Conservation (phyloP, 2,888 invertebrate species). For the Ectropis crepuscularia region DNA sequence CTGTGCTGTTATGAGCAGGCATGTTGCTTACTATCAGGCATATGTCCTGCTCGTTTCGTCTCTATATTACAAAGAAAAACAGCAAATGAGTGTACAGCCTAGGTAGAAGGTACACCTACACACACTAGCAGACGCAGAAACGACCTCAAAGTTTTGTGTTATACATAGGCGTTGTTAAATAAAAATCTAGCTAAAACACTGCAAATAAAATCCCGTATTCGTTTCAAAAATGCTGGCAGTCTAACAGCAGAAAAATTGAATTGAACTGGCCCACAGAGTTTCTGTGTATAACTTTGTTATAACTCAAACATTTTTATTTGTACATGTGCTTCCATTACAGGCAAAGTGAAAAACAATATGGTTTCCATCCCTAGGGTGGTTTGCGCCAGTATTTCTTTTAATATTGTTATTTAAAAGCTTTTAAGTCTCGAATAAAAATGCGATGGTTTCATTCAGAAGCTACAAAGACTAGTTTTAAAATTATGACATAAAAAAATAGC, state of each 20-base stretch:
- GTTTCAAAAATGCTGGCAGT: conserved; percentile 28
- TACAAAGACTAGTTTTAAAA: too few species aligned
- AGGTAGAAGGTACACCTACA: too few species aligned
- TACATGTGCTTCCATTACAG: conserved; percentile 15
- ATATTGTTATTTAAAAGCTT: background rate
- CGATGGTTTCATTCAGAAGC: background rate
- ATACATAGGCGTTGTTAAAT: too few species aligned
- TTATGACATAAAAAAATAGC: too few species aligned
- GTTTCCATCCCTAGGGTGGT: background rate
- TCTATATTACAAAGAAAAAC: too few species aligned
- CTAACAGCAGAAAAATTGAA: conserved; percentile 28
- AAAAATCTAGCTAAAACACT: too few species aligned
- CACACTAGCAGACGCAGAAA: too few species aligned
- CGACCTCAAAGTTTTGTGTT: too few species aligned
- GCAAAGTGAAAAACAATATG: conserved; percentile 7
- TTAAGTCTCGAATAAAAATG: background rate
- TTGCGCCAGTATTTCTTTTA: background rate
- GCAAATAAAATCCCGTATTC: conserved; percentile 1
- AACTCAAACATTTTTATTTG: conserved; percentile 19
- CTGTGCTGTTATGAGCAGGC: too few species aligned
- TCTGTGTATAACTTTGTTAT: conserved; percentile 21
- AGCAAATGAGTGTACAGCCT: too few species aligned
- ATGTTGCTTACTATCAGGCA: too few species aligned
- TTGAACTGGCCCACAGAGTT: conserved; percentile 24
- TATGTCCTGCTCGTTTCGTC: too few species aligned